Percentiles rank a stretch among this genome's conserved stretches.
Conservation (phyloP, 2,113 vertebrate genomes). For the Cervus canadensis region DNA sequence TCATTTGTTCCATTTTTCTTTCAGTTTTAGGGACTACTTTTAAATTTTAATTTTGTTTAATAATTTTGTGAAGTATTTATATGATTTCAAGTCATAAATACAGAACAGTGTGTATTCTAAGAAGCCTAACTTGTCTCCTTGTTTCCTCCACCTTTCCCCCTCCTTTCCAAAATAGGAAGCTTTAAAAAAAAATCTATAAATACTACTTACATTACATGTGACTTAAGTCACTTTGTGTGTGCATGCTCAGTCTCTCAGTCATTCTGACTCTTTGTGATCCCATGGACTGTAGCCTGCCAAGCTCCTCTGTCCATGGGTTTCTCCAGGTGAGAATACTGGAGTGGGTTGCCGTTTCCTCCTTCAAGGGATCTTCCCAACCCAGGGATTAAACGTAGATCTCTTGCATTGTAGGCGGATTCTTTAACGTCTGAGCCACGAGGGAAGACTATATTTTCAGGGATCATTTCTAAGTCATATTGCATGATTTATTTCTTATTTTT, state of each 20-base stretch:
- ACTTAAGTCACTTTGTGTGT: neutral
- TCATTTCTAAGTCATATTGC: neutral
- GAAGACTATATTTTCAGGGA: neutral
- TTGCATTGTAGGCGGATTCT: neutral
- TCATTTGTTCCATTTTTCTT: slow-evolving; percentile 8
- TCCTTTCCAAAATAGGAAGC: neutral
- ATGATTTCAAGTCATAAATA: neutral
- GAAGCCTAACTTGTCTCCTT: neutral
- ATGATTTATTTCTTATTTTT: neutral
- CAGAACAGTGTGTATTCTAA: neutral
- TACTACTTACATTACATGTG: neutral
- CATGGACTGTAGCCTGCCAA: neutral
- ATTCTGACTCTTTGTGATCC: neutral
- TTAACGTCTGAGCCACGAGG: neutral
- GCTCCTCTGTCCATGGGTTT: neutral
- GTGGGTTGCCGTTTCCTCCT: neutral
- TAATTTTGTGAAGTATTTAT: neutral
- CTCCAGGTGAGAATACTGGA: neutral
- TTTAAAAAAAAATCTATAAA: neutral
- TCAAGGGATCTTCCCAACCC: neutral
- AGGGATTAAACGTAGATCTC: neutral
- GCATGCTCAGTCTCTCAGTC: neutral
- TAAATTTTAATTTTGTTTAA: neutral
- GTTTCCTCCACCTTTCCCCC: neutral
- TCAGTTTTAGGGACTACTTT: neutral